Evolutionary conservation across 2,888 invertebrate species (phyloP), one percentile per base, ranked within the genome.

Genomic region (Oscheius onirici): DNA sequence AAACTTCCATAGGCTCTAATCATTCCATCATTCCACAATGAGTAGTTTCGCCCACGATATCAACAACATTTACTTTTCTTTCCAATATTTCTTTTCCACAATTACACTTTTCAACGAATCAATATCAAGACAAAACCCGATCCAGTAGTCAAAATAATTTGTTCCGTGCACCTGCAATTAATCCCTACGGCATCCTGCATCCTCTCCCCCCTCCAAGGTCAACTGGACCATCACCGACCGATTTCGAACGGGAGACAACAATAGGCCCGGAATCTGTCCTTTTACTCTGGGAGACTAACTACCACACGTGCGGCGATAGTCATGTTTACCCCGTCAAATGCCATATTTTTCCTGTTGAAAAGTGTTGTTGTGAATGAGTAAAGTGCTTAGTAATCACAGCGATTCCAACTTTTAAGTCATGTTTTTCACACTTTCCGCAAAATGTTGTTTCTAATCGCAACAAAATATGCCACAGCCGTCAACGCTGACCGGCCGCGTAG

Each of bases 401-500:
- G 34, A 34, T 34, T 34, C 8, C 34, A 6, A 34, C 34, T 34
- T 34, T 34, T 34, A 6, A 8, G 34, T 34, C 34, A 3, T 34
- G 3, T 6, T 34, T 3, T 34, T 34, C 34, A 34, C 34, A 8
- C 34, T n/a, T n/a, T n/a, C n/a, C n/a, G n/a, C n/a, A n/a, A 34
- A 58, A 17, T 20, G 41, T 11, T 15, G 40, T 20, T 15, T 34
- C 34, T 58, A 58, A 13, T 40, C 58, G 41, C 34, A n/a, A 20
- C 22, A 58, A 58, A 58, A 58, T 58, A 58, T 58, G 58, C 41
- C 58, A 34, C 34, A 43, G 58, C 43, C 22, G 40, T 34, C 41
- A n/a, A 41, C 58, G 40, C 58, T 58, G 58, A 58, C 58, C 58
- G 58, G 58, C 58, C 58, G 34, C 58, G 41, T 58, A 58, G 58